Conservation (phyloP, 1,140 invertebrate genomes). For the Pantala flavescens region DNA sequence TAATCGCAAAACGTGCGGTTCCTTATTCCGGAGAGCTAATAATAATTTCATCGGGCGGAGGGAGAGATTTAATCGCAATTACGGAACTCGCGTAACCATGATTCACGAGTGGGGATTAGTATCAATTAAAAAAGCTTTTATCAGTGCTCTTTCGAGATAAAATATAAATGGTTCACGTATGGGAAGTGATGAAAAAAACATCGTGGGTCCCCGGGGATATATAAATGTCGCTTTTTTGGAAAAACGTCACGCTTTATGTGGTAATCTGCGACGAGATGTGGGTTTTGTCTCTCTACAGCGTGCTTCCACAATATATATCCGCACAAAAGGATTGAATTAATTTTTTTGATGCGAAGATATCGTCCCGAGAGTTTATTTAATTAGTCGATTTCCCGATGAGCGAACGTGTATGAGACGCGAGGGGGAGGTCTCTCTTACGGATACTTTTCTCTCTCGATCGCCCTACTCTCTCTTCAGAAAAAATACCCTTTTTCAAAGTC, state of each 20-base stretch:
- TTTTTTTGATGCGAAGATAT: not conserved
- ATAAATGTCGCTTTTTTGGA: not conserved
- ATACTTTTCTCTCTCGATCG: not conserved
- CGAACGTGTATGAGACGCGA: not conserved
- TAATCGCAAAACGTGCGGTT: too few relatives aligned
- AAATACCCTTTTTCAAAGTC: not conserved
- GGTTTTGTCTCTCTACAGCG: not conserved
- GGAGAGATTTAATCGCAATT: not conserved
- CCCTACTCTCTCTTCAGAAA: not conserved
- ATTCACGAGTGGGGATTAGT: not conserved
- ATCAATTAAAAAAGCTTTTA: constrained; percentile 7
- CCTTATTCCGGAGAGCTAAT: too few relatives aligned
- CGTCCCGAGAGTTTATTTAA: not conserved
- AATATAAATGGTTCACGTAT: not conserved
- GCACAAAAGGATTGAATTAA: constrained; percentile 2
- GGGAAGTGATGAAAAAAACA: not conserved
- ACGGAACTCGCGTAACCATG: not conserved
- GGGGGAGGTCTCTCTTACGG: not conserved
- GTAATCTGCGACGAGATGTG: not conserved
- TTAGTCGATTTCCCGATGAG: constrained; percentile 4
- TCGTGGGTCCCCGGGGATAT: not conserved
- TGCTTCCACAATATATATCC: not conserved
- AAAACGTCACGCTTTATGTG: not conserved
- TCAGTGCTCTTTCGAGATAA: not conserved
- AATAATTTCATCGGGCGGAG: not conserved